A percentile compares a stretch with the other conserved stretches of the same genome.
These are phyloP conservation scores for Merluccius polli DNA, from an alignment of 2,797 vertebrate genomes.

Conservation along the genomic window DNA sequence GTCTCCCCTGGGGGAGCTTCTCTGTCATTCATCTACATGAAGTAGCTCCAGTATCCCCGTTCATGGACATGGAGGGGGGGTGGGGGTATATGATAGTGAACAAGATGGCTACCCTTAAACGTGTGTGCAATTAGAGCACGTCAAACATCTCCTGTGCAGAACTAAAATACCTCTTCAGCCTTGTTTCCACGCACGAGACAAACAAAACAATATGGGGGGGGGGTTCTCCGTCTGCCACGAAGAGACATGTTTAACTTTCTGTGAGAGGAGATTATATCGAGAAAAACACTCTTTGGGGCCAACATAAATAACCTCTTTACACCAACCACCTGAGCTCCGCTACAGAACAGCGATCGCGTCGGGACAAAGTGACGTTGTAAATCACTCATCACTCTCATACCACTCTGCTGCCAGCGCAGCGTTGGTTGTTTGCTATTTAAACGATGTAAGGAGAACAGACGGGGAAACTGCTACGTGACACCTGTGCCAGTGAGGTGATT, in stretches of 20 bases:
- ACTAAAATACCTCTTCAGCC: neutral
- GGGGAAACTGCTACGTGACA: slow-evolving; percentile 10
- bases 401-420: neutral
- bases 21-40: neutral
- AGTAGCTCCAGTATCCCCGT: too few relatives aligned
- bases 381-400: neutral
- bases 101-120: neutral
- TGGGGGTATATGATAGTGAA: neutral
- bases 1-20: neutral
- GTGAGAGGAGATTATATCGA: neutral
- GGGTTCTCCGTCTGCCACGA: neutral
- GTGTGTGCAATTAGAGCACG: neutral
- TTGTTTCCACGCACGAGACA: neutral
- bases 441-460: slow-evolving; percentile 17
- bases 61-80: too few relatives aligned
- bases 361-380: neutral
- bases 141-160: neutral
- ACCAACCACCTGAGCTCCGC: neutral
- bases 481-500: slow-evolving; percentile 3
- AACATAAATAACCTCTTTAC: neutral
- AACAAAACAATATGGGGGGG: neutral
- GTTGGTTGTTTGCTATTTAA: slow-evolving; percentile 4
- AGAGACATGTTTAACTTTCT: neutral
- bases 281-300: neutral
- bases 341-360: neutral